Evolutionary conservation across 2,797 vertebrate genomes (phyloP).

Genomic region (Tauraco hartlaubi): DNA sequence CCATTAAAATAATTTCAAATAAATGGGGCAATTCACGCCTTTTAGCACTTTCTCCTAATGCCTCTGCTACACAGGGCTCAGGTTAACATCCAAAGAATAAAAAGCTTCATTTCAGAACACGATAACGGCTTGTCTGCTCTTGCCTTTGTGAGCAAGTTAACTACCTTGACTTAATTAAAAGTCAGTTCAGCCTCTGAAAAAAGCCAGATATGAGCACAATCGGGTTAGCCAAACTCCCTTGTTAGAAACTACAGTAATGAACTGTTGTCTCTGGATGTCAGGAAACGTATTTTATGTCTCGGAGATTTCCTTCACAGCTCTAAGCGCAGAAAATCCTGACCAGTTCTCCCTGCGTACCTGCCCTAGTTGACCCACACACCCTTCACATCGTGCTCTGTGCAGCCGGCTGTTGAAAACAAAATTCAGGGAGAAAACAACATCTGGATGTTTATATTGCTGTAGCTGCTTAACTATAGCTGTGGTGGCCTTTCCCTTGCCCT

Average conservation of each 20-base stretch:
- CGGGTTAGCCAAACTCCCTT: not conserved
- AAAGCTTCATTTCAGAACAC: not conserved
- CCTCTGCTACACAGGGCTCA: not conserved
- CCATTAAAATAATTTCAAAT: constrained; percentile 4
- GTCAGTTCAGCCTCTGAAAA: not conserved
- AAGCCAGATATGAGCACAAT: not conserved
- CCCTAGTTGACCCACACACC: not conserved
- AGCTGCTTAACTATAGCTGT: not conserved
- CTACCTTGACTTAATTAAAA: not conserved
- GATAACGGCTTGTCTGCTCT: not conserved
- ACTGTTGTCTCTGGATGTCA: not conserved
- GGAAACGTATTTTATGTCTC: not conserved
- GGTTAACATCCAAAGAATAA: not conserved
- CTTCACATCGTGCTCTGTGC: accelerated
- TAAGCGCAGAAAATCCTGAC: not conserved
- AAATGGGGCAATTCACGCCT: not conserved
- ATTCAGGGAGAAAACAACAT: not conserved
- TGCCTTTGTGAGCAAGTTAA: constrained; percentile 1
- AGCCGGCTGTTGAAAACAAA: not conserved
- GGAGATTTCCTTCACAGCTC: not conserved
- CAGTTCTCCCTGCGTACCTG: not conserved
- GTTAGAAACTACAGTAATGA: not conserved
- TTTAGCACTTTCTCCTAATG: not conserved
- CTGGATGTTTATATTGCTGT: not conserved
- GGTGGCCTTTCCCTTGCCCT: not conserved